Evolutionary conservation across 1,140 invertebrate genomes (phyloP), one percentile per base, ranked within the genome.

Genomic region (Plectrocnemia conspersa): DNA sequence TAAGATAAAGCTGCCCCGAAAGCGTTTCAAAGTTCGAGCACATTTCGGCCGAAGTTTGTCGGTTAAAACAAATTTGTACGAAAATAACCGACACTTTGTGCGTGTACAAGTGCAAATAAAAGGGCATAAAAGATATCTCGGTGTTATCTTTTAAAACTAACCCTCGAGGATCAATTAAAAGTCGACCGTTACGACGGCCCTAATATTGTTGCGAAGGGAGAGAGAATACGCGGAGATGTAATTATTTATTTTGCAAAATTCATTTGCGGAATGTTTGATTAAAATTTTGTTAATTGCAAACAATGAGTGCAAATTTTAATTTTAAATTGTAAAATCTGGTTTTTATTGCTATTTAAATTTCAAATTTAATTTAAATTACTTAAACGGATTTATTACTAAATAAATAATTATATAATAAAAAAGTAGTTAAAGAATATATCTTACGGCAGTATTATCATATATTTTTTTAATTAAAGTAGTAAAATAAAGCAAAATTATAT

Each of bases 101-200:
- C 36, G 49, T 27, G 23, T 41, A 60, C 47, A 52, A 60, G 58
- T 52, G 29, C 53, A 60, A 60, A 60, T 53, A 56, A 56, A 52
- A 23, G 48, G 42, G 16, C 50, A 49, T 52, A 56, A 61, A 61
- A 56, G 50, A 53, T 61, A 61, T 54, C 59, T 61, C 52, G 52
- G 59, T 58, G 54, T 58, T 61, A 61, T 61, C 54, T 54, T 41
- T 9, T 33, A 33, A 36, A 53, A 57, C 52, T 58, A 58, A 54
- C 55, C 59, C 59, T 61, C 52, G 46, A 61, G 59, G 59, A 61
- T 61, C 59, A 61, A 61, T 61, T 61, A 61, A 61, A 61, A 58
- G 32, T 58, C 35, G 55, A 36, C 45, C 50, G 38, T 54, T 53
- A 53, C 35, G 38, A 29, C 22, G 32, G 22, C n/a, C 32, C 9